Evolutionary conservation across 1,140 invertebrate species (phyloP), one percentile per base, ranked within the genome.

Genomic region (Leptinotarsa lineolata): DNA sequence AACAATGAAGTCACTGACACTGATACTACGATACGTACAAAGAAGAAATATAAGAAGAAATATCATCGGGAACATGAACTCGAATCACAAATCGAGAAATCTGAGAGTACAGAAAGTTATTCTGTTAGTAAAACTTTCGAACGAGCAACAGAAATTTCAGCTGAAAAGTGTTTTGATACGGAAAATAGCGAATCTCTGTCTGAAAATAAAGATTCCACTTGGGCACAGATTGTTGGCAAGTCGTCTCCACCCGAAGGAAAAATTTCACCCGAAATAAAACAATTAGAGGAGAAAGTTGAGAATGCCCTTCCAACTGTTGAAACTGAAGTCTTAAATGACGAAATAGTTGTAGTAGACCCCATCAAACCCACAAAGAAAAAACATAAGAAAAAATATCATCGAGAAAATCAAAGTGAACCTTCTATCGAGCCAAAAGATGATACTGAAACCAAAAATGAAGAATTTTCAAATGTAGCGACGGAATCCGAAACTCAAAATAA

Each of bases 1-100:
- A n/a, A 20, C 6, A 64, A 66, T 30, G 20, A 22, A 64, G 13
- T 21, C 59, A 54, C 24, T 30, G 46, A 48, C 11, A n/a, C 58
- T n/a, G 70, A 66, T 21, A 16, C 15, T n/a, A 63, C 46, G 21
- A 63, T 61, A 61, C 18, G 30, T 11, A 68, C 18, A 20, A 73
- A 69, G 30, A 73, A 60, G 6, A 73, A 68, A 45, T 65, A 73
- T 22, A 73, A 61, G 46, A 73, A 73, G 71, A 72, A 73, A 6
- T 12, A 66, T 16, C 30, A 24, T 39, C 48, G 48, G 0, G 48
- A 54, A 16, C 30, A 39, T 39, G 30, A 39, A 39, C 8, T 11
- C 8, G 8, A 39, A 39, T 39, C 30, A 39, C 30, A 39, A 39
- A 39, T 39, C 11, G 30, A 11, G 30, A 39, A 11, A 11, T 11